These are phyloP conservation scores for Drosophila ustulata DNA, from an alignment of 2,888 invertebrate species.

Conservation along the genomic window DNA sequence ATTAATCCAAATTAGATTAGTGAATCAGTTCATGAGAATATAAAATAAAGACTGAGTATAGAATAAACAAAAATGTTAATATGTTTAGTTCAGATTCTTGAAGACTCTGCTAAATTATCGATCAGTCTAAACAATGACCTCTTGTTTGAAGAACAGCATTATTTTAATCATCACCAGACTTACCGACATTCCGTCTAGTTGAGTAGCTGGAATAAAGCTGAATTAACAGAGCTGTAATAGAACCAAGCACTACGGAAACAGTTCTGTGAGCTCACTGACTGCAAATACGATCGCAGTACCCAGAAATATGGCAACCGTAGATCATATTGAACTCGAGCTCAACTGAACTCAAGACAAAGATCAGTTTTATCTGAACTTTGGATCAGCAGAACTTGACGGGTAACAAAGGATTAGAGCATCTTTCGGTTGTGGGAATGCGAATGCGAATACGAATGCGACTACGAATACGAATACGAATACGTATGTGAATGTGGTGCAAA, in stretches of 20 bases:
- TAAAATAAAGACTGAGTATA: neutral
- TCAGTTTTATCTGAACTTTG: neutral
- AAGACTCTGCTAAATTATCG: too few species aligned
- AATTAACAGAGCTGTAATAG: conserved; percentile 27
- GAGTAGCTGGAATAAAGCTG: conserved; percentile 27
- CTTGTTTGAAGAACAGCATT: neutral
- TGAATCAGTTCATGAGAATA: neutral
- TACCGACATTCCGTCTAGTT: neutral
- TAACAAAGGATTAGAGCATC: conserved; percentile 14
- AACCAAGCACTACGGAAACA: neutral
- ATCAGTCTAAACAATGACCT: neutral
- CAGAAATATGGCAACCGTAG: neutral
- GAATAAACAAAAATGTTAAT: too few species aligned
- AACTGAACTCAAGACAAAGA: neutral
- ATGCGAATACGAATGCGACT: conserved; percentile 16
- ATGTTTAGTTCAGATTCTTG: too few species aligned
- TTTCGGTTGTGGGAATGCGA: conserved; percentile 2
- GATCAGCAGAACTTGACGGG: conserved; percentile 7
- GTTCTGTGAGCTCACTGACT: conserved; percentile 2
- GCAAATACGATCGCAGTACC: conserved; percentile 7
- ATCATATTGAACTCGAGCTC: neutral
- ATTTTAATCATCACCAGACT: neutral
- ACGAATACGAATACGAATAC: conserved; percentile 33
- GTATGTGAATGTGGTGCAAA: conserved; percentile 48
- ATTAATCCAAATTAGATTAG: neutral